Base-by-base conservation (phyloP, 2,797 vertebrate genomes). In the Pogoniulus pusillus region DNA sequence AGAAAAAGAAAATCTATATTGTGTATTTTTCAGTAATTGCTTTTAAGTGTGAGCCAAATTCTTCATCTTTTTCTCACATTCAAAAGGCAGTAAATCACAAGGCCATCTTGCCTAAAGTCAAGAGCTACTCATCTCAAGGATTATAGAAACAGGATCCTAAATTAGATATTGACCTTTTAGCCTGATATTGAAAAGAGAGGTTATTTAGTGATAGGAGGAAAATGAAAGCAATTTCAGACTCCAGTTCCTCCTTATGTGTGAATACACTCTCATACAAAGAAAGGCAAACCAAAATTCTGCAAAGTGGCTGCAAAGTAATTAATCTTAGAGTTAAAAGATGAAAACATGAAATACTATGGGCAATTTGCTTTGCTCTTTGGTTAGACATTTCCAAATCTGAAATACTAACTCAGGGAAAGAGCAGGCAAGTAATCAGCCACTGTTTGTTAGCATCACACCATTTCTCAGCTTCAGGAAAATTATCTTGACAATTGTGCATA, bases 121-220 rank as follows among this genome's bases (percentile, higher is more conserved):
- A 32, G 24, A 87, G n/a, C 74, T 88, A 82, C 41, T 92, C 32
- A 66, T 78, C 58, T 70, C n/a, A 70, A 83, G 29, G 37, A 57
- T 82, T 90, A 55, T 4, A 91, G 90, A 84, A 93, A 82, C n/a
- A 87, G 29, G 49, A 91, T 68, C 74, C 60, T 87, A 86, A 89
- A 93, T 77, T 93, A 93, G 68, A 24, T 91, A 89, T 76, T 92
- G 82, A 85, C 71, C 77, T 94, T 89, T 90, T 74, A 92, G 27
- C 62, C 58, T 88, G 60, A 51, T 87, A 71, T 65, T 69, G 74
- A 93, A 54, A 92, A 76, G 74, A 82, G 7, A 60, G 16, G 20
- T 77, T 92, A 91, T 88, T 88, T 88, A 90, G 64, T 59, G 58
- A 18, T 39, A 82, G 64, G 16, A 76, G 6, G 41, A 86, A 94